Evolutionary conservation across 2,888 invertebrate genomes (phyloP).

Genomic region (Gasteruption jaculator): DNA sequence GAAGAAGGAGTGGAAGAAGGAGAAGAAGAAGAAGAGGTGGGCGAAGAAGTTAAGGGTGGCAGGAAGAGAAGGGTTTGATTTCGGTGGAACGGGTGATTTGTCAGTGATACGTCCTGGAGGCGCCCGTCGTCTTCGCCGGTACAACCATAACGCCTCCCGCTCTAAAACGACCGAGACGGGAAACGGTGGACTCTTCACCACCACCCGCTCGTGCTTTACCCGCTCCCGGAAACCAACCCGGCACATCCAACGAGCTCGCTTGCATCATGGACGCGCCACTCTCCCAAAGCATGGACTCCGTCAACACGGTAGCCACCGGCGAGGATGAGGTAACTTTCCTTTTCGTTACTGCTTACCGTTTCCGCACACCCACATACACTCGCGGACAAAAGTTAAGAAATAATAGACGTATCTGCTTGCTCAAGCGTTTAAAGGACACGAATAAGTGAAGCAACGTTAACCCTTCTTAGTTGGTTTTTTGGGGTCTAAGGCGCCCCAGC

Average conservation of each 20-base stretch:
- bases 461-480: too few relatives aligned
- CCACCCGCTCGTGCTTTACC: constrained; percentile 50
- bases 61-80: constrained; percentile 26
- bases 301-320: constrained; percentile 84
- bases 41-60: too few relatives aligned
- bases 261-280: constrained; percentile 70
- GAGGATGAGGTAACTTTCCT: constrained; percentile 87
- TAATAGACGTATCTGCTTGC: constrained; percentile 5
- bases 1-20: constrained; percentile 29
- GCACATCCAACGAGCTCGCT: constrained; percentile 46
- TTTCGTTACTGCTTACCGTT: constrained; percentile 5
- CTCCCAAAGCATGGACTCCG: constrained; percentile 97
- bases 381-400: constrained; percentile 6
- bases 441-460: too few relatives aligned
- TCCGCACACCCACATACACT: constrained; percentile 4
- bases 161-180: constrained; percentile 51
- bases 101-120: constrained; percentile 45
- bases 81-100: constrained; percentile 26
- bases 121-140: constrained; percentile 50
- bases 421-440: too few relatives aligned
- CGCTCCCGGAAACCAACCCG: constrained; percentile 49
- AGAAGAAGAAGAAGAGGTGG: constrained; percentile 30
- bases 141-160: constrained; percentile 52
- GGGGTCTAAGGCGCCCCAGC: too few relatives aligned
- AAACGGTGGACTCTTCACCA: constrained; percentile 50